Base-by-base conservation (phyloP, 2,888 invertebrate genomes). In the Philereme transversata region DNA sequence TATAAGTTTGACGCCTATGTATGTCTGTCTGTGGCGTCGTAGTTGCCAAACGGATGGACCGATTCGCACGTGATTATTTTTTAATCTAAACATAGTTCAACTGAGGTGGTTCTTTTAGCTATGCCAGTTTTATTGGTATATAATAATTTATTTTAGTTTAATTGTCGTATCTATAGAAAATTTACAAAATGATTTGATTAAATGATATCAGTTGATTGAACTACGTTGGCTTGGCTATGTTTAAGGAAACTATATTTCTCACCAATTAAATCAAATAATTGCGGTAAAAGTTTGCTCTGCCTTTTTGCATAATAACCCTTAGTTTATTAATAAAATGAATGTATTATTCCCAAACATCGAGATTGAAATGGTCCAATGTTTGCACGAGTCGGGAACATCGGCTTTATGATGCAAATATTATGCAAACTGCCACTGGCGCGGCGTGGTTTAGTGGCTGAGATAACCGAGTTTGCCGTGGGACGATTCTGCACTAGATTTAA, bases 351-450 rank as follows among this genome's bases (percentile, higher is more conserved):
- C 52, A 34, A 52, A 10, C 44, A 40, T 57, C 43, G 50, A 56
- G 58, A 65, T 68, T 65, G 57, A 60, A 65, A 59, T 67, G 60
- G 53, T 54, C 56, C 57, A 64, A 67, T 62, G 65, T 67, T 69
- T 65, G 65, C 62, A 62, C 64, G 62, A 62, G 67, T 72, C 69
- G 69, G 70, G 72, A 75, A 73, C 76, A 77, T 73, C 51, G 59
- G 65, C 69, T 64, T 70, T 71, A 65, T 74, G 74, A 81, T 82
- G 78, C 74, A 73, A 81, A 80, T 82, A 79, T 79, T 79, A 78
- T 84, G 76, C 77, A 78, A 82, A 82, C 77, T 75, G 72, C 75
- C 68, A 67, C 69, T 69, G 73, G 71, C 63, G 72, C 75, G 70
- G 72, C 63, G 72, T 76, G 70, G 72, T 73, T 73, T 66, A 62